Conservation (phyloP, 1,140 invertebrate species). For the Lepidurus arcticus region DNA sequence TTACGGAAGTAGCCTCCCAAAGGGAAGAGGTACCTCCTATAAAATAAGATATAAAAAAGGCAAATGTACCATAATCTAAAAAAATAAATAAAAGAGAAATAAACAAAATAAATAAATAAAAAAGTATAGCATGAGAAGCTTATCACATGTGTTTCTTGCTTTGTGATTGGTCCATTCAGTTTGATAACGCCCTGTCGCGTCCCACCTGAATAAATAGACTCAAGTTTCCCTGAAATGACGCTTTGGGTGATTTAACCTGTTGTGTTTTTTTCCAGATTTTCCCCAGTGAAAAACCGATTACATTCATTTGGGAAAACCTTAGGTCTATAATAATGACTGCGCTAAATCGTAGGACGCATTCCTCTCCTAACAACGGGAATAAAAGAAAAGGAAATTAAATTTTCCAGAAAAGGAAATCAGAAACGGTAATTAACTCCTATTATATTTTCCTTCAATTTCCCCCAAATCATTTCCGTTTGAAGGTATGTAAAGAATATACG, state of each 20-base stretch:
- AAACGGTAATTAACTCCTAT: neutral
- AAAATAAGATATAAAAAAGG: neutral
- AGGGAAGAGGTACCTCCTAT: neutral
- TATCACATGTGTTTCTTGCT: neutral
- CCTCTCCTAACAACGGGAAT: too few species aligned
- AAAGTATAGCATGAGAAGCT: neutral
- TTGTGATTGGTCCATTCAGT: neutral
- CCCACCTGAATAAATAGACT: neutral
- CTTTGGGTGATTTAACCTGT: neutral
- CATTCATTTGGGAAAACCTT: too few species aligned
- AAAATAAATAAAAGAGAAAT: neutral
- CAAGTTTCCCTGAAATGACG: neutral
- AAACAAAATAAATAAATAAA: neutral
- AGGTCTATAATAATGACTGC: neutral
- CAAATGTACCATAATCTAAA: neutral
- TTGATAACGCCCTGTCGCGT: neutral
- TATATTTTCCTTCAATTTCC: neutral
- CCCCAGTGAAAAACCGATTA: neutral
- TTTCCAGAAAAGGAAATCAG: too few species aligned
- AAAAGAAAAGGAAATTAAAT: too few species aligned
- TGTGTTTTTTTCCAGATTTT: neutral
- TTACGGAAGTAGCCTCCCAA: neutral
- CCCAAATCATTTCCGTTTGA: neutral
- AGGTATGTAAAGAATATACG: neutral
- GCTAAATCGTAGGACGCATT: neutral